Conservation (phyloP, 2,797 vertebrate genomes). For the Antrozous pallidus region DNA sequence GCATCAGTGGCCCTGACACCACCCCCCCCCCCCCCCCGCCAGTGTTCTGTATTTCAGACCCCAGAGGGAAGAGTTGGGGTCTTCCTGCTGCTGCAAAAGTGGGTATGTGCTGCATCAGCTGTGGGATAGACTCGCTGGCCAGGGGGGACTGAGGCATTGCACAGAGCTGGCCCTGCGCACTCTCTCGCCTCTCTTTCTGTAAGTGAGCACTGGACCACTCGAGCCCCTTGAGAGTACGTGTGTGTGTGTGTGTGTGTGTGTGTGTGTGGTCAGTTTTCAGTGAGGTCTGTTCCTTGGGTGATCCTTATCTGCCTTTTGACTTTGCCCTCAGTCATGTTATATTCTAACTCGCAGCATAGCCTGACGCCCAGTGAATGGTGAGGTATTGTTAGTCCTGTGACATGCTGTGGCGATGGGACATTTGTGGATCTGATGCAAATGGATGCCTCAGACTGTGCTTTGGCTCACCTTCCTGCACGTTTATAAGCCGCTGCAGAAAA, state of each 20-base stretch:
- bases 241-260: background rate
- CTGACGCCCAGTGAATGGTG: background rate
- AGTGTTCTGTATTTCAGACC: background rate
- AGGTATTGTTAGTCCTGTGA: background rate
- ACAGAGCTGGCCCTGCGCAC: background rate
- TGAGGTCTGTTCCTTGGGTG: background rate
- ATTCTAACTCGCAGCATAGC: background rate
- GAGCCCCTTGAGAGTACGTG: background rate
- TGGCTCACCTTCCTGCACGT: background rate
- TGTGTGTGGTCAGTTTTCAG: background rate
- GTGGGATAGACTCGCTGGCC: background rate
- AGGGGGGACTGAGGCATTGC: fast-evolving
- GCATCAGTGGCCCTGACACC: background rate
- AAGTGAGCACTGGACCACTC: background rate
- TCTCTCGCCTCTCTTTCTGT: background rate
- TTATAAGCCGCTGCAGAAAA: background rate
- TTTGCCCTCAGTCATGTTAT: background rate
- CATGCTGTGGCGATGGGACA: background rate
- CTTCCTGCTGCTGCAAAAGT: no score
- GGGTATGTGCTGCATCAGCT: background rate
- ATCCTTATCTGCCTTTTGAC: background rate
- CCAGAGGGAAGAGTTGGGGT: background rate
- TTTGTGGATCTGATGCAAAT: no score
- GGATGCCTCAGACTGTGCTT: background rate
- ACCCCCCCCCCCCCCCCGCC: fast-evolving